phyloP scores from a whole-genome alignment of 1,140 invertebrate species.

The Eubasilissa regina region DNA sequence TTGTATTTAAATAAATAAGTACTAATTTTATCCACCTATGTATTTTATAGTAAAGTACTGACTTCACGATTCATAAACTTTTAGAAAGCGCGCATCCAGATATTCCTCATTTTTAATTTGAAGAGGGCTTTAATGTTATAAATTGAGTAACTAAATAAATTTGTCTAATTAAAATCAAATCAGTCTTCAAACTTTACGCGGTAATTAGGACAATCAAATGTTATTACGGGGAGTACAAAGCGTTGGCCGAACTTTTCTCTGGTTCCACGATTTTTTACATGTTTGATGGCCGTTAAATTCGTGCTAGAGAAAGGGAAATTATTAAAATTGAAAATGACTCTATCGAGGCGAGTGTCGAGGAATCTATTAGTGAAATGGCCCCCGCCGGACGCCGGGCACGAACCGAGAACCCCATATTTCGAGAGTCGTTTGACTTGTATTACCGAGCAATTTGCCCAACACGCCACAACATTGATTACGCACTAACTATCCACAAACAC shows the following conservation, averaged over 20 bases:
- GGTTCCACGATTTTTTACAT: slow-evolving; percentile 2
- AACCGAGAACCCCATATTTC: neutral
- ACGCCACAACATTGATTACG: slow-evolving; percentile 49
- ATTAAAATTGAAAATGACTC: slow-evolving; percentile 59
- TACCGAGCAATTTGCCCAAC: slow-evolving; percentile 23
- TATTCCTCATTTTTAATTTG: too few relatives aligned
- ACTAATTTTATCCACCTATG: too few relatives aligned
- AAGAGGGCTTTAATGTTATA: too few relatives aligned
- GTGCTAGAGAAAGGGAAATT: slow-evolving; percentile 22
- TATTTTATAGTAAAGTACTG: too few relatives aligned
- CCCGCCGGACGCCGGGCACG: slow-evolving; percentile 3
- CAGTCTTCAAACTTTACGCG: slow-evolving; percentile 14
- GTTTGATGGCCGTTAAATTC: slow-evolving; percentile 6
- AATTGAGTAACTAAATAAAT: slow-evolving; percentile 8
- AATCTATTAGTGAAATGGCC: slow-evolving; percentile 52
- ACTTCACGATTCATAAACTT: too few relatives aligned
- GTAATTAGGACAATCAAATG: slow-evolving; percentile 13
- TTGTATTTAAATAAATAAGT: too few relatives aligned
- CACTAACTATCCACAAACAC: slow-evolving; percentile 49
- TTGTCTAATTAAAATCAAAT: slow-evolving; percentile 35
- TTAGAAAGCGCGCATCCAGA: too few relatives aligned
- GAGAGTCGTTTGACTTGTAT: neutral
- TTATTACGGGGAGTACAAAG: neutral
- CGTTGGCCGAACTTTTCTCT: neutral
- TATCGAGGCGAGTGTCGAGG: slow-evolving; percentile 53